Evolutionary conservation across 1,140 invertebrate species (phyloP).

Genomic region (Ganaspis sp.): DNA sequence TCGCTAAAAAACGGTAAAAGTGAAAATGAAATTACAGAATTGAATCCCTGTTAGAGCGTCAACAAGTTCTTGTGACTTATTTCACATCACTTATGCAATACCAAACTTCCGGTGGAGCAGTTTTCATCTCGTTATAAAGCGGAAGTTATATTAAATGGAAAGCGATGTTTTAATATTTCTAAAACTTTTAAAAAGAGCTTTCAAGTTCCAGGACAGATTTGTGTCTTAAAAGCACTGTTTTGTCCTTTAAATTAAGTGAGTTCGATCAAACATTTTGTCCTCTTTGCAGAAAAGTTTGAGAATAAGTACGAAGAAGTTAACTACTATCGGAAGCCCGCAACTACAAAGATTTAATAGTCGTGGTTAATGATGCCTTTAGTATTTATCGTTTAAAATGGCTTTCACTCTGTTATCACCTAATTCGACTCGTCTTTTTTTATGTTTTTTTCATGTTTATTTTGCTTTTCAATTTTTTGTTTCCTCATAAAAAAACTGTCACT

Average conservation of each 20-base stretch:
- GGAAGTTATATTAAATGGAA: neutral
- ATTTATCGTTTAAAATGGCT: conserved; percentile 13
- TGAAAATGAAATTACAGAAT: too few relatives aligned
- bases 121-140: neutral
- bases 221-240: conserved; percentile 3
- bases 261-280: conserved; percentile 3
- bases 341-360: conserved; percentile 17
- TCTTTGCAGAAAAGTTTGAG: conserved; percentile 16
- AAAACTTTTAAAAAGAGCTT: neutral
- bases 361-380: conserved; percentile 21
- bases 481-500: too few relatives aligned
- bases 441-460: too few relatives aligned
- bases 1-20: too few relatives aligned
- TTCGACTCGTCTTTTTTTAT: neutral
- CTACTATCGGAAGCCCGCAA: conserved; percentile 17
- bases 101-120: neutral
- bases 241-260: conserved; percentile 15
- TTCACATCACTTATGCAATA: neutral
- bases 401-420: neutral
- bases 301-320: conserved; percentile 8
- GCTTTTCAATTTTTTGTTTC: too few relatives aligned
- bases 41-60: too few relatives aligned
- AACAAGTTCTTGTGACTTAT: neutral
- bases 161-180: neutral
- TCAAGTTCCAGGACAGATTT: neutral